Evolutionary conservation across 64 coral and sea anemone genomes (phyloP), one percentile per base, ranked within the genome.

Genomic region (Dendrophyllia cribrosa): DNA sequence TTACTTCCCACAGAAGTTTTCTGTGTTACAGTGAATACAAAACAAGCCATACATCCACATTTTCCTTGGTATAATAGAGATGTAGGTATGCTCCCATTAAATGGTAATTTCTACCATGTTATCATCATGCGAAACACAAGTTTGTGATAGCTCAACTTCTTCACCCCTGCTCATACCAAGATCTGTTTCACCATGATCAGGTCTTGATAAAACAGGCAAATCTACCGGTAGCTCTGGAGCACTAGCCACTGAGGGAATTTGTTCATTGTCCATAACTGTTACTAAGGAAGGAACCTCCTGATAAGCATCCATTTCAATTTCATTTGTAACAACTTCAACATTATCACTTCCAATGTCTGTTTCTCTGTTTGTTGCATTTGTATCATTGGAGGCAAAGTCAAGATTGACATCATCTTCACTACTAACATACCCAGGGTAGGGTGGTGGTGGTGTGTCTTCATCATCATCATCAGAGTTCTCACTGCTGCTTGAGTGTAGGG

Each of bases 391-490:
- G 44, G 25, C 78, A 45, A 64, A 43, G 59, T 60, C 25, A 51
- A 20, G 59, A 49, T 12, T 8, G 2, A n/a, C 79, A 5, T 66
- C 15, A 65, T 50, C 9, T 84, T 50, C 26, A 51, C 10, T 13
- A 3, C 43, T 17, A n/a, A 67, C 58, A 84, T 47, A 7, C 4
- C 80, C 80, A 49, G 80, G 80, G 62, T 84, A 84, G 6, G 80
- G 80, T 22, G 80, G 80, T 3, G 80, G 80, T 50, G 46, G 61
- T 23, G 17, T 51, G 63, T 5, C 9, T n/a, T 84, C 58, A 34
- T 80, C 80, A 13, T 84, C 80, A 48, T 84, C 62, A 84, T 84
- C 80, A 84, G 60, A 66, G 22, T 45, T 84, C 44, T 67, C 46
- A 51, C 62, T 84, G 60, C 46, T 20, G 43, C 19, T 51, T 48